phyloP scores from a whole-genome alignment of 2,888 invertebrate genomes.

The Ophioninae sp. region DNA sequence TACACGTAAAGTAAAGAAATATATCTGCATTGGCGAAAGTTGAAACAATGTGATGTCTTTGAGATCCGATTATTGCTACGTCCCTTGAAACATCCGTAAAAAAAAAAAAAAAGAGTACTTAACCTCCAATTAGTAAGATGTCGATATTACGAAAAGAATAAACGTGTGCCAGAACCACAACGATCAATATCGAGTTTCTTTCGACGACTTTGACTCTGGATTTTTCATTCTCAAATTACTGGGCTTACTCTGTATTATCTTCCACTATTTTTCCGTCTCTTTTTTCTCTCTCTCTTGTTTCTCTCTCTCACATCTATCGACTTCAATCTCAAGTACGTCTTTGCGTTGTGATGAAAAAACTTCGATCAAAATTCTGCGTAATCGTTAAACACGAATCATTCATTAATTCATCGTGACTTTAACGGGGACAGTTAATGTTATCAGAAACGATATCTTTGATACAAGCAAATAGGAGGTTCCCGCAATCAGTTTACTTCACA shows the following conservation, averaged over 20 bases:
- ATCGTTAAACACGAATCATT: background rate
- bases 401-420: background rate
- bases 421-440: background rate
- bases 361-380: background rate
- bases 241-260: conserved; percentile 23
- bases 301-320: conserved; percentile 6
- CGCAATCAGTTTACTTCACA: conserved; percentile 66
- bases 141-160: background rate
- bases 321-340: conserved; percentile 11
- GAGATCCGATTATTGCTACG: conserved; percentile 8
- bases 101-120: background rate
- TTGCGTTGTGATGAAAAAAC: conserved; percentile 13
- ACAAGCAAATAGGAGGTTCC: conserved; percentile 65
- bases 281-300: conserved; percentile 51
- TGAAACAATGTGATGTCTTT: conserved; percentile 27
- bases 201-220: background rate
- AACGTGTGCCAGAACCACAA: background rate
- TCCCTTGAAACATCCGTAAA: background rate
- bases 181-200: background rate
- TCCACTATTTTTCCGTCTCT: conserved; percentile 6
- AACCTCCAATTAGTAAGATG: background rate
- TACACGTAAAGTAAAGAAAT: conserved; percentile 36
- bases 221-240: background rate
- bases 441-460: conserved; percentile 58
- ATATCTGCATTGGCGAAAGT: conserved; percentile 47